These are phyloP conservation scores for Cricetomys ansorgei DNA, from an alignment of 2,113 vertebrate species.

Conservation along the genomic window DNA sequence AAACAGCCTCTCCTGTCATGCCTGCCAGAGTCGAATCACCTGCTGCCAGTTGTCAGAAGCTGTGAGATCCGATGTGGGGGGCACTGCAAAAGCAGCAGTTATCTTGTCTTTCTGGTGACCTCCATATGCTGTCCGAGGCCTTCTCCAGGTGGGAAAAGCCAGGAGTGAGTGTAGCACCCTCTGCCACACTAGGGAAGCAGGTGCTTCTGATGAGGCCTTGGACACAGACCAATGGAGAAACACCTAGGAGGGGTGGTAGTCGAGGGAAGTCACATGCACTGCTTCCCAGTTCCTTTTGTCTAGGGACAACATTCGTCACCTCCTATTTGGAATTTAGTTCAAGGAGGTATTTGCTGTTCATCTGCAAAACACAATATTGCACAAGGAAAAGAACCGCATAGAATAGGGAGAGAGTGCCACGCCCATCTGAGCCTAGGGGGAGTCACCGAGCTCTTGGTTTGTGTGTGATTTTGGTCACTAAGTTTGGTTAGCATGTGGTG, in stretches of 20 bases:
- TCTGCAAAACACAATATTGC: background rate
- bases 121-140: background rate
- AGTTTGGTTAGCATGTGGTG: background rate
- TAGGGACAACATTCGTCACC: background rate
- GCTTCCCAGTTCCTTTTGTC: background rate
- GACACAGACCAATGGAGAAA: no score
- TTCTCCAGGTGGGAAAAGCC: background rate
- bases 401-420: background rate
- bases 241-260: rapidly evolving
- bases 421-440: background rate
- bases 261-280: background rate
- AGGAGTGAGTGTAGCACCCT: background rate
- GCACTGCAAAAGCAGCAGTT: background rate
- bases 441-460: background rate
- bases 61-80: background rate
- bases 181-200: background rate
- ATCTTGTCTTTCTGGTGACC: background rate
- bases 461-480: no score
- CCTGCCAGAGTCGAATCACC: background rate
- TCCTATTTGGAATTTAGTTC: no score
- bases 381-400: background rate
- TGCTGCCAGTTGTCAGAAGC: background rate
- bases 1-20: rapidly evolving
- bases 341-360: background rate
- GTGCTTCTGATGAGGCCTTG: background rate